phyloP scores from a whole-genome alignment of 2,797 vertebrate species.

The Sebastolobus alascanus region DNA sequence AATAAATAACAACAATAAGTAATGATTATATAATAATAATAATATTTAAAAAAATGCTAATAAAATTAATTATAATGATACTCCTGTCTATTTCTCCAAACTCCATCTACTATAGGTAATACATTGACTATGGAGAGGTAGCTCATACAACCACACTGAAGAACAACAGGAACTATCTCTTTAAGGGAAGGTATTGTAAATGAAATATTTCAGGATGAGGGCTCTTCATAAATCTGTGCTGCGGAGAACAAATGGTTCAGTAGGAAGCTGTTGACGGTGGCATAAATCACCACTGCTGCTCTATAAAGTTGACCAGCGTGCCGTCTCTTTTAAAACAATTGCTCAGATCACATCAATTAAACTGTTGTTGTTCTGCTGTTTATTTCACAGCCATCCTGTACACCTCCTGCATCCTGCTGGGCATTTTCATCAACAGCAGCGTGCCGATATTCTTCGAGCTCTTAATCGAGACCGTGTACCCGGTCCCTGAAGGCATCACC shows the following conservation, averaged over 20 bases:
- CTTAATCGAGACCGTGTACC: constrained; percentile 98
- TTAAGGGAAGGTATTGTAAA: constrained; percentile 34
- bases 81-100: no score
- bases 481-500: constrained; percentile 98
- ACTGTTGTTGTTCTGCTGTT: background rate
- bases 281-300: constrained; percentile 37
- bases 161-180: background rate
- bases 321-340: constrained; percentile 19
- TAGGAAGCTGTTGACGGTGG: constrained; percentile 2
- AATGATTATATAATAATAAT: no score
- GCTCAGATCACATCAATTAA: background rate
- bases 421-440: constrained; percentile 97
- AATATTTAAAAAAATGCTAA: no score
- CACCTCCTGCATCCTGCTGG: constrained; percentile 96
- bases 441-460: constrained; percentile 99
- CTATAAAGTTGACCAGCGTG: constrained; percentile 13
- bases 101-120: no score
- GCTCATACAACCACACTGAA: no score
- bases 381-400: constrained; percentile 91
- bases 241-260: constrained; percentile 45
- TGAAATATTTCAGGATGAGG: constrained; percentile 46
- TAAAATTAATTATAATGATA: no score
- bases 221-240: constrained; percentile 57
- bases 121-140: no score
- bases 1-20: no score